Conservation (phyloP, 2,113 vertebrate genomes). For the Chelonoidis abingdonii region DNA sequence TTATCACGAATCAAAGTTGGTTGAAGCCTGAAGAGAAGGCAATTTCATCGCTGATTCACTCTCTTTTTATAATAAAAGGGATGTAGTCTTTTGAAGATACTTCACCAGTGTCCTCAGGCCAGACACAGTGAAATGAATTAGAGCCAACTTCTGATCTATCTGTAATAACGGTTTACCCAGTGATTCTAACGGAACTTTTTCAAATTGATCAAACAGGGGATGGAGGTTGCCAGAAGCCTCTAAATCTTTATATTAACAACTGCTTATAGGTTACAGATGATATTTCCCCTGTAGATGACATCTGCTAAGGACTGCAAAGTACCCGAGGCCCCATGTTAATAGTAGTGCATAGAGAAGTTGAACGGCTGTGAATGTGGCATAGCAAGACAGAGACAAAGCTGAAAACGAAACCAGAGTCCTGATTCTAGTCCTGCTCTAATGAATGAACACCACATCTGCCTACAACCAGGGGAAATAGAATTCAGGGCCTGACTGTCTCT, state of each 20-base stretch:
- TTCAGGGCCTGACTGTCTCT: fast-evolving
- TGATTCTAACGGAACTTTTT: not conserved
- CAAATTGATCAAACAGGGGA: not conserved
- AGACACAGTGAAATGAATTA: conserved; percentile 37
- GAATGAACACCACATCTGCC: fast-evolving
- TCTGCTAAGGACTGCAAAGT: not conserved
- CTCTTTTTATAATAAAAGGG: conserved; percentile 38
- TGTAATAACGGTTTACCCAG: not conserved
- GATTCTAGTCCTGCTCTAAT: not conserved
- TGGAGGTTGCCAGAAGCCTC: not conserved
- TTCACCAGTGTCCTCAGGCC: conserved; percentile 1
- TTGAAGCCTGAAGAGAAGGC: conserved; percentile 29
- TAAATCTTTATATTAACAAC: not conserved
- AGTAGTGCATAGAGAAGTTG: not conserved
- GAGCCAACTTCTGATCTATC: not conserved
- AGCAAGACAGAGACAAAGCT: not conserved
- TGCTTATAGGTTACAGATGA: not conserved
- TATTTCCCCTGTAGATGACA: not conserved
- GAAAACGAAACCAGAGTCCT: not conserved
- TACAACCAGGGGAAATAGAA: not conserved
- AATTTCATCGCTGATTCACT: conserved; percentile 45
- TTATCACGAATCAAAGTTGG: conserved; percentile 41
- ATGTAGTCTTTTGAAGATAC: conserved; percentile 20
- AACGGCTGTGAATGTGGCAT: not conserved
- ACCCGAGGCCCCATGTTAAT: not conserved